Conservation (phyloP, 2,888 invertebrate genomes). For the Spodoptera littoralis region DNA sequence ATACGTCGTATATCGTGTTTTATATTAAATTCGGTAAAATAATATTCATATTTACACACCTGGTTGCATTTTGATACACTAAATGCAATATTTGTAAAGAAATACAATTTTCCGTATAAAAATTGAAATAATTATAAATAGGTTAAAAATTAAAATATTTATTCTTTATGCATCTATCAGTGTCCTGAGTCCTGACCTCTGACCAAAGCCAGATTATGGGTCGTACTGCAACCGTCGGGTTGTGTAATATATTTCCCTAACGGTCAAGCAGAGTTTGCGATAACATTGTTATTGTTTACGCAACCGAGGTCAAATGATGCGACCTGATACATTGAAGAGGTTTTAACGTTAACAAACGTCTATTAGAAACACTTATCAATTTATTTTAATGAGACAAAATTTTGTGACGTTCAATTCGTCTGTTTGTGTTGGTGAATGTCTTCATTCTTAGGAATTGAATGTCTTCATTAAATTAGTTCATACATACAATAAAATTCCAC, state of each 20-base stretch:
- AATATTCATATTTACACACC: no score
- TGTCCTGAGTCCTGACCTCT: neutral
- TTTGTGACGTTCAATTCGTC: neutral
- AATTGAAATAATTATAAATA: no score
- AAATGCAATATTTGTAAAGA: no score
- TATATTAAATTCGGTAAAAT: no score
- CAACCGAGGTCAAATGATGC: constrained; percentile 37
- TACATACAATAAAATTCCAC: no score
- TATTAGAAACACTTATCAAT: constrained; percentile 38
- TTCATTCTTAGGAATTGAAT: no score
- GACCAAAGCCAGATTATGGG: constrained; percentile 18
- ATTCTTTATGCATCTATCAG: neutral
- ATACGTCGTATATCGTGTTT: no score
- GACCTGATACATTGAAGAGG: constrained; percentile 22
- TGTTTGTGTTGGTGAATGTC: no score
- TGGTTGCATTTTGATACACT: no score
- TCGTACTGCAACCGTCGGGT: constrained; percentile 15
- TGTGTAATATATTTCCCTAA: constrained; percentile 6
- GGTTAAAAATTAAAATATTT: neutral
- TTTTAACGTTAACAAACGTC: constrained; percentile 11
- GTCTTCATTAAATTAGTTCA: no score
- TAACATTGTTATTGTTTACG: constrained; percentile 39
- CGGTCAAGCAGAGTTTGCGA: constrained; percentile 16
- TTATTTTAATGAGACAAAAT: constrained; percentile 9
- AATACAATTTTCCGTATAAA: no score